phyloP scores from a whole-genome alignment of 2,888 invertebrate species.

The Sycophila texana region DNA sequence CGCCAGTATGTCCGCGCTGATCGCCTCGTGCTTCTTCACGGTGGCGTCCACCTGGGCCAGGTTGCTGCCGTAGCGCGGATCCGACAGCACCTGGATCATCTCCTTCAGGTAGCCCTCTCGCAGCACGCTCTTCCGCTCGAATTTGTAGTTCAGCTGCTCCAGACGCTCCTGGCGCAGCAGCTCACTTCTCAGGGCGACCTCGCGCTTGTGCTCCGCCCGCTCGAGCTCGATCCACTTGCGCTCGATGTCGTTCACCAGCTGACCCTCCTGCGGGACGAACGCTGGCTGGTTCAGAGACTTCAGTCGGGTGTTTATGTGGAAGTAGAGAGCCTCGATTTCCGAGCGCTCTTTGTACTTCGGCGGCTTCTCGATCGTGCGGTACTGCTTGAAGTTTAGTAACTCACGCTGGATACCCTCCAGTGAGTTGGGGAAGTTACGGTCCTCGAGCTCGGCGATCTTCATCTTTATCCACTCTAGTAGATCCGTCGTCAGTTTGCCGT shows the following conservation, averaged over 20 bases:
- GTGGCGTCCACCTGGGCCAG: conserved; percentile 96
- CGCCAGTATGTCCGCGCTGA: conserved; percentile 96
- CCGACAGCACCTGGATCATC: conserved; percentile 96
- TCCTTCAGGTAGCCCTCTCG: conserved; percentile 97
- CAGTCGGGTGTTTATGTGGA: conserved; percentile 96
- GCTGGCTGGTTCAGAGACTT: conserved; percentile 94
- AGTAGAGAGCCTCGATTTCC: conserved; percentile 96
- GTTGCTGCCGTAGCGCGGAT: conserved; percentile 93
- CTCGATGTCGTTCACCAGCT: conserved; percentile 95
- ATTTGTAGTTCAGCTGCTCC: conserved; percentile 96
- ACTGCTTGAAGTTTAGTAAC: conserved; percentile 93
- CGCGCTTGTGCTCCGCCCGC: conserved; percentile 94
- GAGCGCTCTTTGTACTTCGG: conserved; percentile 98
- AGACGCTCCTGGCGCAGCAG: conserved; percentile 93
- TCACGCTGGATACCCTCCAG: conserved; percentile 95
- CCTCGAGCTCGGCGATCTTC: conserved; percentile 89
- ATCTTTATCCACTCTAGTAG: conserved; percentile 95
- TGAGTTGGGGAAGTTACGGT: conserved; percentile 93
- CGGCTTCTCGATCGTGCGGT: conserved; percentile 97
- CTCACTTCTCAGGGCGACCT: conserved; percentile 94
- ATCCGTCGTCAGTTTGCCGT: conserved; percentile 89
- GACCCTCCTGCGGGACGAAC: conserved; percentile 91
- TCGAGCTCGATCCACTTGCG: conserved; percentile 95
- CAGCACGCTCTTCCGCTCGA: conserved; percentile 95
- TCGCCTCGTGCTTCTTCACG: conserved; percentile 98